A percentile compares a stretch with the other conserved stretches of the same genome.
These are phyloP conservation scores for Phoenoteleia sp. DNA, from an alignment of 2,888 invertebrate genomes.

Conservation along the genomic window DNA sequence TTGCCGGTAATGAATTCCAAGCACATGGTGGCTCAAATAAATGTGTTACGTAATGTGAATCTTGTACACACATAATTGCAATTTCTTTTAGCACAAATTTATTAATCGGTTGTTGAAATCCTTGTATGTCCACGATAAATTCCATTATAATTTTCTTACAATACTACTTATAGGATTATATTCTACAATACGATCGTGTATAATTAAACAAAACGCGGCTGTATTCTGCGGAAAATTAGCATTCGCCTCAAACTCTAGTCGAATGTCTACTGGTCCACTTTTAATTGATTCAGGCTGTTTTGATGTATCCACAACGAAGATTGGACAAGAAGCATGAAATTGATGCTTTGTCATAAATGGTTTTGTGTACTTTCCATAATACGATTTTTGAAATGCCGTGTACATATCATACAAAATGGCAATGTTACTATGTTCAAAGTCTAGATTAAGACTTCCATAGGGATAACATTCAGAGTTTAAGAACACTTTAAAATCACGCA, in stretches of 20 bases:
- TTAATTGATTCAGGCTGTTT: background rate
- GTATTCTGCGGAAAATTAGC: background rate
- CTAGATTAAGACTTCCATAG: no score
- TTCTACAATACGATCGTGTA: background rate
- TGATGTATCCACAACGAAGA: no score
- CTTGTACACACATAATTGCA: background rate
- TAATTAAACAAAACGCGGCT: background rate
- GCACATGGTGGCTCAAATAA: constrained; percentile 1
- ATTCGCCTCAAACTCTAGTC: background rate
- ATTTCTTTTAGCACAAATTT: constrained; percentile 10
- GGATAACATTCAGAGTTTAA: no score
- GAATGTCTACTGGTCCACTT: background rate
- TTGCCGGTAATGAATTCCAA: no score
- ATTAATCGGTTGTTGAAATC: background rate
- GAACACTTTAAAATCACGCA: no score
- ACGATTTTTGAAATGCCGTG: no score
- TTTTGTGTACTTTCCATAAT: no score
- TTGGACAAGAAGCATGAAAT: no score
- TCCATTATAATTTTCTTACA: background rate
- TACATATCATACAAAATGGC: no score
- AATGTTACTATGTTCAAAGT: no score
- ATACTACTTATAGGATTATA: background rate
- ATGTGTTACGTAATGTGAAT: background rate
- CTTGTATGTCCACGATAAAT: background rate
- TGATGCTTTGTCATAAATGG: no score